Evolutionary conservation across 2,113 vertebrate genomes (phyloP).

Genomic region (Vireo altiloquus): DNA sequence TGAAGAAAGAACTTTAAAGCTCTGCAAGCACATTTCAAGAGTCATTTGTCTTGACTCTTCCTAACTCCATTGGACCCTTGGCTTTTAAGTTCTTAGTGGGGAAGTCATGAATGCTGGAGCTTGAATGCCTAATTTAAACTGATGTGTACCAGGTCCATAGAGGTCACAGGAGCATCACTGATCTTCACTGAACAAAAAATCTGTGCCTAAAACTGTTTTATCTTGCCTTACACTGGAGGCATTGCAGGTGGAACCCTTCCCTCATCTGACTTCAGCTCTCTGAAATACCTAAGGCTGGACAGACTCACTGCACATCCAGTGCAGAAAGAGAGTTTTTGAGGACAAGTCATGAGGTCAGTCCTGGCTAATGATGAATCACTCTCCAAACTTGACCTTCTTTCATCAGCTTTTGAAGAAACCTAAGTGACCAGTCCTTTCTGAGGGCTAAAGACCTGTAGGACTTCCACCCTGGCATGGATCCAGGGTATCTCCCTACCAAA

Average conservation of each 20-base stretch:
- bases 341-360: neutral
- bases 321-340: neutral
- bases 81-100: neutral
- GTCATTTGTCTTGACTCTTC: neutral
- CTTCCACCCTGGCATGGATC: neutral
- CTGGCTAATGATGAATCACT: neutral
- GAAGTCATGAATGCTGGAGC: neutral
- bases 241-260: neutral
- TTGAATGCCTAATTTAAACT: neutral
- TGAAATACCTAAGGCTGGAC: neutral
- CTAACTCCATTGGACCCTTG: neutral
- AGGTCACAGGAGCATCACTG: neutral
- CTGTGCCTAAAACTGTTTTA: neutral
- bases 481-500: neutral
- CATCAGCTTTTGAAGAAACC: neutral
- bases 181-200: neutral
- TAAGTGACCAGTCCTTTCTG: neutral
- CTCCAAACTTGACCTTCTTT: neutral
- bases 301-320: neutral
- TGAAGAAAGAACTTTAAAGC: neutral
- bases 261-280: neutral
- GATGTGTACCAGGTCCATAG: neutral
- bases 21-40: neutral
- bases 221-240: neutral
- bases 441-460: neutral